Conservation (phyloP, 92 coral and sea anemone species). For the Plumapathes pennacea region DNA sequence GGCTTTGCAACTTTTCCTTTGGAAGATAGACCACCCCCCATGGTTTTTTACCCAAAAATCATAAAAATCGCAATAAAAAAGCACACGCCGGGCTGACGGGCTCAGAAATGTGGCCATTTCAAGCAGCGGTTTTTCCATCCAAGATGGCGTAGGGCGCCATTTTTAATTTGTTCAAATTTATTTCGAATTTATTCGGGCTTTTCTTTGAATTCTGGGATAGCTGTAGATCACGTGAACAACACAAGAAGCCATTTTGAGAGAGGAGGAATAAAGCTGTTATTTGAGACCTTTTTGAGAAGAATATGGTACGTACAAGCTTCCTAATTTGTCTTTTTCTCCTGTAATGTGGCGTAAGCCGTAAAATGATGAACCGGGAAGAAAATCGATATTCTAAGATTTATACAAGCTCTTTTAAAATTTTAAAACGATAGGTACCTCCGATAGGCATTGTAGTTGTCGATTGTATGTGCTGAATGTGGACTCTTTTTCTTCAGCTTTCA, state of each 20-base stretch:
- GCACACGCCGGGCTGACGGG: no score
- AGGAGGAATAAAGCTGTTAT: neutral
- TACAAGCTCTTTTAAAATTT: constrained; percentile 26
- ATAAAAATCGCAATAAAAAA: no score
- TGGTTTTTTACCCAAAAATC: no score
- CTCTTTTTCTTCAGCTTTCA: constrained; percentile 4
- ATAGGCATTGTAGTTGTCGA: constrained; percentile 24
- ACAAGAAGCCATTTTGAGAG: constrained; percentile 17
- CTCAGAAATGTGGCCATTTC: no score
- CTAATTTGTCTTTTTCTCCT: neutral
- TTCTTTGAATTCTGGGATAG: constrained; percentile 8
- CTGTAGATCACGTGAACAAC: neutral
- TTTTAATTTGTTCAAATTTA: no score
- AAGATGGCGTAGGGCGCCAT: no score
- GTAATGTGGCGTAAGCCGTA: neutral
- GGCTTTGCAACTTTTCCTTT: no score
- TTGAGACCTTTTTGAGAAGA: constrained; percentile 1
- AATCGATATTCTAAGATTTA: constrained; percentile 18
- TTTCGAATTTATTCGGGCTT: constrained; percentile 6
- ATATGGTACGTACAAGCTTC: constrained; percentile 10
- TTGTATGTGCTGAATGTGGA: constrained; percentile 25
- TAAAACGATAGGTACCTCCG: constrained; percentile 21
- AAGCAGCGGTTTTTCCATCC: no score
- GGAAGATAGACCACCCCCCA: no score
- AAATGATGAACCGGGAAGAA: constrained; percentile 7